Conservation (phyloP, 2,888 invertebrate species). For the Eurytoma californica region DNA sequence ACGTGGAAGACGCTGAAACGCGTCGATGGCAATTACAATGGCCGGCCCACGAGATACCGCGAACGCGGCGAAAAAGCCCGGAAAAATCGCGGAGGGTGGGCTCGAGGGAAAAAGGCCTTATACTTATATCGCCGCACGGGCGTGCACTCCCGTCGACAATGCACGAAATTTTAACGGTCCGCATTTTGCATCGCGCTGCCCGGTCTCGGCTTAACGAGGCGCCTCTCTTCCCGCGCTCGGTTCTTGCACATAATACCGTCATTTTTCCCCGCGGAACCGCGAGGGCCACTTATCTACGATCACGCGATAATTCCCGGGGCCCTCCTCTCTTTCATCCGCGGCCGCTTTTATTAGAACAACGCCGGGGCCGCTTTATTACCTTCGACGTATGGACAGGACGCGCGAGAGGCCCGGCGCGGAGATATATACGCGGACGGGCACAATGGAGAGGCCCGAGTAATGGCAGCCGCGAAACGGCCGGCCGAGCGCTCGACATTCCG, state of each 20-base stretch:
- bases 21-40: too few species aligned
- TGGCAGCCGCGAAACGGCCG: not conserved
- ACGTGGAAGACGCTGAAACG: too few species aligned
- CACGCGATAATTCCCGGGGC: slow-evolving; percentile 24
- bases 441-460: slow-evolving; percentile 1
- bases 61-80: not conserved
- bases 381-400: not conserved
- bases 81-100: not conserved
- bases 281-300: slow-evolving; percentile 25
- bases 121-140: not conserved
- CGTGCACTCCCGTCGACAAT: slow-evolving; percentile 2
- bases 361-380: slow-evolving; percentile 5
- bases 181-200: slow-evolving; percentile 12
- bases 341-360: slow-evolving; percentile 3
- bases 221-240: not conserved
- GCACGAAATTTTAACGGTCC: slow-evolving; percentile 43
- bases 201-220: slow-evolving; percentile 30
- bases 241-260: not conserved
- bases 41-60: too few species aligned
- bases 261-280: slow-evolving; percentile 13
- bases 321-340: not conserved
- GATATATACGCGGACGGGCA: not conserved
- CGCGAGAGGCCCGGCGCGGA: not conserved
- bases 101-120: not conserved
- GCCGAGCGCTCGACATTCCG: not conserved